A percentile compares a stretch with the other conserved stretches of the same genome.
phyloP scores from a whole-genome alignment of 1,140 invertebrate genomes.

The Scaptomyza hsui region DNA sequence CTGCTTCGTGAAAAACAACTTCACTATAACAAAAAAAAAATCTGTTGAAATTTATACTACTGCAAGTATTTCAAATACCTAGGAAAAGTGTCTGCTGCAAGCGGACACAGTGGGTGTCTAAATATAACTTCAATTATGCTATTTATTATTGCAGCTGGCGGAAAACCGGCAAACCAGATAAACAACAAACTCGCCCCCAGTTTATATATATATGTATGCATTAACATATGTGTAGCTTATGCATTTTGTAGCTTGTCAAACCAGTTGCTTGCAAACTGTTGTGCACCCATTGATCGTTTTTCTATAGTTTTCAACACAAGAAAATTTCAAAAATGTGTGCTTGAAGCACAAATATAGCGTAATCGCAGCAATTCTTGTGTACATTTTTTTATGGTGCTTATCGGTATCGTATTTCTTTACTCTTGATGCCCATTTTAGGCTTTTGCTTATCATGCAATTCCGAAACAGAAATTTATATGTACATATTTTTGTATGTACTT shows the following conservation, averaged over 20 bases:
- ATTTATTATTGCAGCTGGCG: slow-evolving; percentile 72
- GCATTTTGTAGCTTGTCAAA: slow-evolving; percentile 15
- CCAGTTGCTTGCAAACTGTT: slow-evolving; percentile 46
- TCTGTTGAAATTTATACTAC: background rate
- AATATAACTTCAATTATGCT: slow-evolving; percentile 75
- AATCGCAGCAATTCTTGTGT: background rate
- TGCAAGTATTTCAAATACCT: slow-evolving; percentile 9
- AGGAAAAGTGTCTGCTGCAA: slow-evolving; percentile 17
- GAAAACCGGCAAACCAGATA: slow-evolving; percentile 73
- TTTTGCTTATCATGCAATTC: slow-evolving; percentile 54
- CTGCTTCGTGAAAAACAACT: background rate
- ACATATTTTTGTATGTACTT: background rate
- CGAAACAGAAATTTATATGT: slow-evolving; percentile 36
- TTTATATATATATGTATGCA: slow-evolving; percentile 6
- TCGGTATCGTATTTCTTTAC: slow-evolving; percentile 37
- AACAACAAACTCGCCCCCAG: slow-evolving; percentile 52
- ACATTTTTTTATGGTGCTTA: slow-evolving; percentile 41
- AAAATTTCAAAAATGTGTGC: slow-evolving; percentile 59
- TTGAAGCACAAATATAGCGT: background rate
- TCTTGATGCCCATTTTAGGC: slow-evolving; percentile 19
- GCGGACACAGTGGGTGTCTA: slow-evolving; percentile 72
- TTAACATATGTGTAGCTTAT: background rate
- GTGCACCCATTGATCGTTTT: slow-evolving; percentile 45
- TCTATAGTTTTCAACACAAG: slow-evolving; percentile 33
- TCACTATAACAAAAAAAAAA: slow-evolving; percentile 7